Evolutionary conservation across 2,113 vertebrate species (phyloP).

Genomic region (Rana temporaria): DNA sequence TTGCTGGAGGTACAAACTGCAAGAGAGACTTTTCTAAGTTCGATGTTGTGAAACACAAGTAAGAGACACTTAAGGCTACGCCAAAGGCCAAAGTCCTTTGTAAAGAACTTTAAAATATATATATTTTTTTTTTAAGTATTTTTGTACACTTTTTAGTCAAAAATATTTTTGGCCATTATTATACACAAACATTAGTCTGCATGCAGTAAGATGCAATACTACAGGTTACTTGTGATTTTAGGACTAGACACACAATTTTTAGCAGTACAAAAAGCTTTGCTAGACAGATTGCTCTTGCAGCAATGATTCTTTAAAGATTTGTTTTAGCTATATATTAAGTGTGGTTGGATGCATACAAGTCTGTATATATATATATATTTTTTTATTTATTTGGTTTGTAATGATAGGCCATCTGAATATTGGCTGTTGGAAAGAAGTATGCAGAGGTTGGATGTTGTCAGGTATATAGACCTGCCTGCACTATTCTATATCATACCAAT

Average conservation of each 20-base stretch:
- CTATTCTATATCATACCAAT: too few species aligned
- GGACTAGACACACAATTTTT: not conserved
- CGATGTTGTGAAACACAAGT: conserved; percentile 30
- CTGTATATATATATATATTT: not conserved
- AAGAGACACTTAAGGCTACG: conserved; percentile 56
- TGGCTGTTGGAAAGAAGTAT: not conserved
- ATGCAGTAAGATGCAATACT: conserved; percentile 41
- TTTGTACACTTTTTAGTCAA: conserved; percentile 29
- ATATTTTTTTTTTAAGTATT: not conserved
- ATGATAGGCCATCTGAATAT: not conserved
- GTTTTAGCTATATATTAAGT: not conserved
- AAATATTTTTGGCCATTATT: conserved; percentile 41
- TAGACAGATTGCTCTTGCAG: conserved; percentile 4
- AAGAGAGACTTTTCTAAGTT: conserved; percentile 8
- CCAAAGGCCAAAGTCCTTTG: conserved; percentile 47
- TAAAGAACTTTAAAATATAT: conserved; percentile 30
- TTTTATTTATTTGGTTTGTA: not conserved
- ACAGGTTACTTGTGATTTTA: not conserved
- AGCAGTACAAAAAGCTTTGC: not conserved
- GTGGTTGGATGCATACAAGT: not conserved
- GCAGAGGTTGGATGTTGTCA: not conserved
- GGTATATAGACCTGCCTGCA: not conserved
- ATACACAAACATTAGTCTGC: conserved; percentile 43
- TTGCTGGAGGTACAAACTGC: conserved; percentile 35
- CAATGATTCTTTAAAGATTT: conserved; percentile 2